phyloP scores from a whole-genome alignment of 2,113 vertebrate species.

The Labeo rohita region DNA sequence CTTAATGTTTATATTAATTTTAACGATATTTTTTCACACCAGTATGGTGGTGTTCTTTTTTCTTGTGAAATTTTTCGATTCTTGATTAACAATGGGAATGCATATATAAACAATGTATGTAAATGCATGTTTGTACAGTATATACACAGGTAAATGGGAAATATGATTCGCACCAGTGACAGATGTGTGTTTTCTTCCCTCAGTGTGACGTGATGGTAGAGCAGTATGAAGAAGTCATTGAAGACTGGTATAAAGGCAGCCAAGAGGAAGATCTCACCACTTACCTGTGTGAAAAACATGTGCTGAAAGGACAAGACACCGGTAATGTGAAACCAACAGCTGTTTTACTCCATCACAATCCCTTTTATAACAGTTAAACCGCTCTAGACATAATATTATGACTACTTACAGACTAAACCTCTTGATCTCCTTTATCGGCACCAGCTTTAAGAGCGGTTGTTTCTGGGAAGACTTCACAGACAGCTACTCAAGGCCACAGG shows the following conservation, averaged over 20 bases:
- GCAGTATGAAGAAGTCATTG: conserved; percentile 92
- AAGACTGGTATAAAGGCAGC: conserved; percentile 94
- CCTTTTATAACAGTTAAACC: neutral
- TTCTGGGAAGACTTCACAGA: neutral
- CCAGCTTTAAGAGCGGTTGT: neutral
- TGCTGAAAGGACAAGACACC: conserved; percentile 88
- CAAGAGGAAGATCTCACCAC: conserved; percentile 91
- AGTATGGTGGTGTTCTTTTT: neutral
- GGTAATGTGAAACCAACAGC: conserved; percentile 70
- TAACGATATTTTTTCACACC: neutral
- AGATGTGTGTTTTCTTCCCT: neutral
- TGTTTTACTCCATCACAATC: neutral
- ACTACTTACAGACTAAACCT: conserved; percentile 7
- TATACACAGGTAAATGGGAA: neutral
- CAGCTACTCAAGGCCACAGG: neutral
- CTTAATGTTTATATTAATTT: too few species aligned
- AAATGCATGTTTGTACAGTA: neutral
- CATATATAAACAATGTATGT: neutral
- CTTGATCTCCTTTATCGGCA: conserved; percentile 11
- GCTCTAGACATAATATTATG: conserved; percentile 23
- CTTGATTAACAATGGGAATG: neutral
- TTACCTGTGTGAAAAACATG: conserved; percentile 90
- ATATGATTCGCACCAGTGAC: neutral
- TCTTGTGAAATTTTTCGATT: too few species aligned
- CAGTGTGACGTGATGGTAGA: conserved; percentile 95